These are phyloP conservation scores for Bellardia bayeri DNA, from an alignment of 2,888 invertebrate genomes.

Conservation along the genomic window DNA sequence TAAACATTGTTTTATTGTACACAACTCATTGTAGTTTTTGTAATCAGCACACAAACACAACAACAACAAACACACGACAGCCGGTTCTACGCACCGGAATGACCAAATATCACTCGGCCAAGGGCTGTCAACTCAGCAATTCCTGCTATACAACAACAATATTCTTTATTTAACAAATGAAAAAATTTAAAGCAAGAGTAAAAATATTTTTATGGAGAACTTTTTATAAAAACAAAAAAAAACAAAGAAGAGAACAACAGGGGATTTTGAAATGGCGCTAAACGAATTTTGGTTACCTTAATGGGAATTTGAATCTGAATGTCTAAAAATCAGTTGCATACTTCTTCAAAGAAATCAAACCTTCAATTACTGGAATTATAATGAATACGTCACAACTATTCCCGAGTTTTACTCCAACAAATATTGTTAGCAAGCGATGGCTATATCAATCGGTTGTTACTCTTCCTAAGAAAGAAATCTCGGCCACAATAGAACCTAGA, in stretches of 20 bases:
- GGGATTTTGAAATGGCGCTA: not conserved
- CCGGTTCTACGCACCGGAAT: no score
- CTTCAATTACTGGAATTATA: no score
- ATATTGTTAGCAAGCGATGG: no score
- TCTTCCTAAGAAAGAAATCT: no score
- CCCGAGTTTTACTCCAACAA: not conserved
- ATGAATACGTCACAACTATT: no score
- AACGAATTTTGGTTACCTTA: not conserved
- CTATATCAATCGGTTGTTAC: no score
- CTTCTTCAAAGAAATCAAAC: no score
- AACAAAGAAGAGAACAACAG: slow-evolving; percentile 23
- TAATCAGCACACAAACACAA: not conserved
- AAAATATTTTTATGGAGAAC: slow-evolving; percentile 19
- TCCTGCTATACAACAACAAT: not conserved
- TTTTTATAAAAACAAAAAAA: slow-evolving; percentile 3
- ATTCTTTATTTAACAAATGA: slow-evolving; percentile 11
- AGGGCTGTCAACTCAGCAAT: no score
- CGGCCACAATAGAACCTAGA: no score
- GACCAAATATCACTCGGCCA: no score
- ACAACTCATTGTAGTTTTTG: not conserved
- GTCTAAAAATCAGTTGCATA: no score
- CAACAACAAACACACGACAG: not conserved
- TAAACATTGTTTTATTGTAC: slow-evolving; percentile 40
- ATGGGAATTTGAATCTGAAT: no score
- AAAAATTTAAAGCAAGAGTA: not conserved